Evolutionary conservation across 2,797 vertebrate species (phyloP), one percentile per base, ranked within the genome.

Genomic region (Telmatherina bonti): DNA sequence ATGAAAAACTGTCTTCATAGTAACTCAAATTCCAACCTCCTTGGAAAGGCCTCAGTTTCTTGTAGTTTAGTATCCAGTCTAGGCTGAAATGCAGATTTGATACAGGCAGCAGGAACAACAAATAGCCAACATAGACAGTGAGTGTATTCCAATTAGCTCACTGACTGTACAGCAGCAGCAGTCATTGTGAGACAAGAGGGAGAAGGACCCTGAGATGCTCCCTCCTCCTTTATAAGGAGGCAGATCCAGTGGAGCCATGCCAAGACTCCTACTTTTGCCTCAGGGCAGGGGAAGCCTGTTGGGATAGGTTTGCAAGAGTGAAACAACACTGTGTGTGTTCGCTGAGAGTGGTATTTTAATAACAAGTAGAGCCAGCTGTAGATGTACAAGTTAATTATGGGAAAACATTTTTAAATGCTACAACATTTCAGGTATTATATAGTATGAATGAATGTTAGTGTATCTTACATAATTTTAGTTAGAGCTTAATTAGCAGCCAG

Each of bases 181-280:
- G 82, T 81, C 79, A 90, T 91, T 72, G 78, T 84, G 58, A 51
- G 67, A 78, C 78, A 65, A 62, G 45, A 76, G 61, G 88, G 73
- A 87, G 70, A 82, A 69, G 81, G 70, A 83, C 78, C 62, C 70
- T 54, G 22, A 81, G 82, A 76, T 74, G 54, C 67, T 87, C 85
- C 70, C 85, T 72, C 81, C 89, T 84, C 86, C 85, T 94, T 94
- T 93, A 93, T 93, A 93, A 93, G 91, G 92, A 91, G 90, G 87
- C 79, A 76, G 60, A 83, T 83, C 79, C 67, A 52, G 38, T 67
- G 74, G 75, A 81, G 67, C 71, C 60, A 29, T 72, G 84, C 82
- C 76, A 79, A 62, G 51, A 82, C 84, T 85, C 82, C 61, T 26
- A 65, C 45, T 81, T 57, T 78, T 73, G 86, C 90, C 85, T 71